Evolutionary conservation across 2,113 vertebrate species (phyloP), one percentile per base, ranked within the genome.

Genomic region (Chlamydotis undulata): DNA sequence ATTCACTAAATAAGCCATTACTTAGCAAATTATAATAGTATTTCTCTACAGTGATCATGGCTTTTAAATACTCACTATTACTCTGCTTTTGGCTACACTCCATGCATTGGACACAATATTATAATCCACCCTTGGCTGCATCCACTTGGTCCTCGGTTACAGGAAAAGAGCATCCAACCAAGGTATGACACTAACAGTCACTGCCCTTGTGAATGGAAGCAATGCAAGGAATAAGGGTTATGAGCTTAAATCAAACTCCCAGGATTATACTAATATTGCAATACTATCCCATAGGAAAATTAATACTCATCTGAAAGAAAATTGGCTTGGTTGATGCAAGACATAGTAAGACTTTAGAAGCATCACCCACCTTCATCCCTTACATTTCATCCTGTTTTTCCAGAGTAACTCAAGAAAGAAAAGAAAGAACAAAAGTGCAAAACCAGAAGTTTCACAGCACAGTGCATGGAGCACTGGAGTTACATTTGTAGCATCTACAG

Each of bases 101-200:
- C 10, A 63, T 0, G 0, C 2, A 0, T 5, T 29, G 14, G 24
- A 63, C 37, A 79, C 26, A 53, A 3, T 17, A 60, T 22, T 12
- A 24, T 52, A 24, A 37, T 22, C 10, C 8, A 16, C 5, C 7
- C 4, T 60, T 73, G n/a, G 49, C 16, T 80, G 31, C n/a, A 47
- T 14, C n/a, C 12, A 37, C 35, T 39, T 43, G 41, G 26, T 47
- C n/a, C 41, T 59, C 25, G 52, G 49, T 29, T 37, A 63, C 9
- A 55, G 26, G 11, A 47, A 24, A 2, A 6, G 14, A 59, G 10
- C 8, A 25, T 14, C 31, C 49, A 78, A 5, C 16, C 7, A 41
- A 47, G 33, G 26, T 47, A 78, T 7, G 19, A 52, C 33, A 31
- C 3, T n/a, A 90, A n/a, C 9, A 9, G 4, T 19, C 47, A 14